Base-by-base conservation (phyloP, 2,113 vertebrate genomes). In the Tricholaema leucomelas region DNA sequence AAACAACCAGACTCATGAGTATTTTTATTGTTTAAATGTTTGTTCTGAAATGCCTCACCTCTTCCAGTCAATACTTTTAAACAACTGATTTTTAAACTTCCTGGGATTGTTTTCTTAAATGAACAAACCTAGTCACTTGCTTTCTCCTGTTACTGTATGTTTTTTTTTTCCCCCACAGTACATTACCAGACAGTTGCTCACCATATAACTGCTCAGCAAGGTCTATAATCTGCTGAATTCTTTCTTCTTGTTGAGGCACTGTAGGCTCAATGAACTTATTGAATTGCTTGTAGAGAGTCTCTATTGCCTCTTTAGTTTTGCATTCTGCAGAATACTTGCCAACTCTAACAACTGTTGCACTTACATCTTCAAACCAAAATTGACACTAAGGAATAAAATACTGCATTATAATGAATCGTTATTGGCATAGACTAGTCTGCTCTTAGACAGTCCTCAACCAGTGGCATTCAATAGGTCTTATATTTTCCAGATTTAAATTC, bases 281-380 rank as follows among this genome's bases (percentile, higher is more conserved):
- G 96, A 99, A 99, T 92, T 99, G 99, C 69, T 97, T 98, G 88
- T 97, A 95, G 48, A 99, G 98, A 36, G 95, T 97, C 23, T 97
- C 97, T 83, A 99, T 97, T 21, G 98, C 98, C 88, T 98, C 98
- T 17, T 92, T 98, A 30, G 98, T 99, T 94, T 98, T 97, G 81
- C 99, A 99, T 89, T 98, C 97, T 3, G 97, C 95, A 46, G 98
- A 99, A 77, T 98, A 98, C 88, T 96, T 98, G 30, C 96, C 96
- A 66, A 99, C 98, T 78, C 98, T 97, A 65, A 98, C 25, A 25
- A 99, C 97, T 56, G 98, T 98, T 33, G 98, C 98, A 8, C 97
- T 98, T 31, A 98, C 98, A 63, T 99, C 99, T 88, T 99, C 98
- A 80, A 97, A 98, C 98, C 98, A 99, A 93, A 98, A 98, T 50